Conservation (phyloP, 2,797 vertebrate species). For the Epinephelus malabaricus region DNA sequence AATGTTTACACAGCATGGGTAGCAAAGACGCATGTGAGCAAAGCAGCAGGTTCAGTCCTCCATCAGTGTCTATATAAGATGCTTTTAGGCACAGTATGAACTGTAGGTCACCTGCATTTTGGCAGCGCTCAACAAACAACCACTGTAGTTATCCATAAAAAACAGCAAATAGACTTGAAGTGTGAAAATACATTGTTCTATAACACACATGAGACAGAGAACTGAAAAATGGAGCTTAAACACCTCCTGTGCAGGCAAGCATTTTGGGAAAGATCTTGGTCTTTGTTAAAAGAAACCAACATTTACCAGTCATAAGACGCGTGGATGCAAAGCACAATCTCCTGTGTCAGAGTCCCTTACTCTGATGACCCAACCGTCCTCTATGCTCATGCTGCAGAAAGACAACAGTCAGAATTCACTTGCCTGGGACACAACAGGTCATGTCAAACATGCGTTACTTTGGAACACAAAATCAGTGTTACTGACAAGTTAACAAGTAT, state of each 20-base stretch:
- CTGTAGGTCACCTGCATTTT: neutral
- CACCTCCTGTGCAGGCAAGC: too few species aligned
- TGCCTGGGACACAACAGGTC: too few species aligned
- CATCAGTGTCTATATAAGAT: neutral
- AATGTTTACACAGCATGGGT: neutral
- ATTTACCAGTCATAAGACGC: neutral
- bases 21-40: neutral
- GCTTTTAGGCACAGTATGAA: neutral
- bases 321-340: neutral
- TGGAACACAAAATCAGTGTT: too few species aligned
- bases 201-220: neutral
- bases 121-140: neutral
- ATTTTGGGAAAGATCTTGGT: too few species aligned
- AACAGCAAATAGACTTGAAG: neutral
- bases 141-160: neutral
- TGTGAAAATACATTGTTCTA: neutral
- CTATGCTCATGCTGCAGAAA: neutral
- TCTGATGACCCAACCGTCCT: too few species aligned
- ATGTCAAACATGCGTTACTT: too few species aligned
- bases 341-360: neutral
- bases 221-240: too few species aligned
- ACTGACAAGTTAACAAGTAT: too few species aligned
- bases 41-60: neutral
- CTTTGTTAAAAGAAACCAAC: too few species aligned
- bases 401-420: neutral